Evolutionary conservation across 2,888 invertebrate species (phyloP).

Genomic region (Melinaea marsaeus): DNA sequence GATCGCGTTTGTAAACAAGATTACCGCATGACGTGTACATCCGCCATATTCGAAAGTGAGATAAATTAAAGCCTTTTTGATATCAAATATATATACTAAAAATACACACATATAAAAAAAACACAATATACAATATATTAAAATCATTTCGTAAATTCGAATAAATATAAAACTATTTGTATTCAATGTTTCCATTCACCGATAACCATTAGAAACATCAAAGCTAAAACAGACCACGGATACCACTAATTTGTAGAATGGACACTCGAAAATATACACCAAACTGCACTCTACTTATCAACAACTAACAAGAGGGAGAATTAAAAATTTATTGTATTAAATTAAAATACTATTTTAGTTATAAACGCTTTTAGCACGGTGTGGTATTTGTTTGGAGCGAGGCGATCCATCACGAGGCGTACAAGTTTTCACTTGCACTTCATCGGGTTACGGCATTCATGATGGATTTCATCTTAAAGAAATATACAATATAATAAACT

Average conservation of each 20-base stretch:
- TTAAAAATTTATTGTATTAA: not conserved
- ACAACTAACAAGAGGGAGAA: not conserved
- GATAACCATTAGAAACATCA: too few relatives aligned
- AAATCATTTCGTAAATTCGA: too few relatives aligned
- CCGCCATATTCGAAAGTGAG: too few relatives aligned
- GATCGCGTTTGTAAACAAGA: conserved; percentile 7
- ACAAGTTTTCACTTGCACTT: conserved; percentile 2
- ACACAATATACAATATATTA: too few relatives aligned
- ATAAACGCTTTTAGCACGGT: too few relatives aligned
- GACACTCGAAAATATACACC: not conserved
- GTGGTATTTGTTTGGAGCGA: too few relatives aligned
- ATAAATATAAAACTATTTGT: too few relatives aligned
- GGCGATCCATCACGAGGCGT: not conserved
- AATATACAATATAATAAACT: not conserved
- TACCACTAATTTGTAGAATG: not conserved
- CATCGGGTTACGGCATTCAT: not conserved
- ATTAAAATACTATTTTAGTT: too few relatives aligned
- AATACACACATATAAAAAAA: too few relatives aligned
- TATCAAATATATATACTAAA: too few relatives aligned
- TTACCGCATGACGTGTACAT: not conserved
- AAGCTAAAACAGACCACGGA: not conserved
- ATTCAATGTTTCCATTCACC: too few relatives aligned
- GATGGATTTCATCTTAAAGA: not conserved
- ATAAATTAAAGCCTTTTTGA: too few relatives aligned
- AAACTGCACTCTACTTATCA: not conserved